Percentiles rank a stretch among this genome's conserved stretches.
phyloP scores from a whole-genome alignment of 2,888 invertebrate genomes.

The Dynastes grantii region DNA sequence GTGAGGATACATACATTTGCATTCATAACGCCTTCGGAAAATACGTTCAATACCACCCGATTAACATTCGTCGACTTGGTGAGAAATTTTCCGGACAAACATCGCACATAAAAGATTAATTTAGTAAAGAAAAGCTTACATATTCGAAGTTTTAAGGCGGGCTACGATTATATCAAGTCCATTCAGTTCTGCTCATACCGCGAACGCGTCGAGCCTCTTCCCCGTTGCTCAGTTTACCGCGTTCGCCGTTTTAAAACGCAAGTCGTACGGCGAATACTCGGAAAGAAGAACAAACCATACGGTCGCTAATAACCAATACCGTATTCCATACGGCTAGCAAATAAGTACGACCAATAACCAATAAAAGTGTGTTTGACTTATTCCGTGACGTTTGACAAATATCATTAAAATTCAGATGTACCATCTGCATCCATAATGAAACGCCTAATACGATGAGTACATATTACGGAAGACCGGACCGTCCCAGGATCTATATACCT shows the following conservation, averaged over 20 bases:
- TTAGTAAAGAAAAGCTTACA: no score
- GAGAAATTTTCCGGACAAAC: no score
- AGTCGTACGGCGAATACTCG: slow-evolving; percentile 3
- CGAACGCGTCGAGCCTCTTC: neutral
- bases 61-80: no score
- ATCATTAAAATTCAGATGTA: slow-evolving; percentile 59
- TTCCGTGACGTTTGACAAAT: slow-evolving; percentile 56
- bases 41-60: no score
- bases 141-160: no score
- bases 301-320: slow-evolving; percentile 53
- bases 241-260: slow-evolving; percentile 6
- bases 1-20: no score
- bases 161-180: no score
- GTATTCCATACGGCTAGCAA: slow-evolving; percentile 48
- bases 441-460: slow-evolving; percentile 59
- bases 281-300: slow-evolving; percentile 22
- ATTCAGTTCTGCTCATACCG: no score
- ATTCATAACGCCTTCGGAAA: no score
- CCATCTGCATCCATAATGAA: slow-evolving; percentile 61
- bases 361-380: slow-evolving; percentile 52
- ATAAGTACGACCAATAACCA: slow-evolving; percentile 54
- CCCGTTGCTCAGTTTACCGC: neutral
- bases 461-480: slow-evolving; percentile 57
- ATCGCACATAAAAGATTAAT: no score
- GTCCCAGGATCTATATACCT: slow-evolving; percentile 51